These are phyloP conservation scores for Drosophila emarginata DNA, from an alignment of 2,888 invertebrate species.

Conservation along the genomic window DNA sequence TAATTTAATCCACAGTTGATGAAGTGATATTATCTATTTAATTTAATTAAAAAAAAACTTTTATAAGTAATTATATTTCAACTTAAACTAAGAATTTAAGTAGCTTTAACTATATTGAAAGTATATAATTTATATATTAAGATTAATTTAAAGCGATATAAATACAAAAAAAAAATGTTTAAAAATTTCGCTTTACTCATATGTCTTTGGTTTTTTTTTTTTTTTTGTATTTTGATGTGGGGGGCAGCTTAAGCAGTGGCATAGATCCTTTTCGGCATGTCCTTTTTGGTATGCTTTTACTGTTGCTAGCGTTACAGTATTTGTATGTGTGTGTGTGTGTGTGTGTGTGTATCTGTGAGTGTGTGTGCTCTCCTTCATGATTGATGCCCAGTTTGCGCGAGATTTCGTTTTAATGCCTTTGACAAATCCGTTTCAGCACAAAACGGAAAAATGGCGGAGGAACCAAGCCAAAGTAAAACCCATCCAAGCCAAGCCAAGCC, in stretches of 20 bases:
- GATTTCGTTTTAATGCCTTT: slow-evolving; percentile 76
- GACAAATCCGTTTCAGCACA: slow-evolving; percentile 71
- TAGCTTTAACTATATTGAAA: too few relatives aligned
- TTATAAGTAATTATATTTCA: too few relatives aligned
- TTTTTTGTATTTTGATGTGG: too few relatives aligned
- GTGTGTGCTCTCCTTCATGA: slow-evolving; percentile 56
- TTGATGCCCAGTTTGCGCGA: slow-evolving; percentile 76
- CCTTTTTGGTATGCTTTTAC: slow-evolving; percentile 33
- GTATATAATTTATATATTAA: not conserved
- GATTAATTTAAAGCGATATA: not conserved
- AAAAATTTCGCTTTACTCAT: slow-evolving; percentile 25
- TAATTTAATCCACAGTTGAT: too few relatives aligned
- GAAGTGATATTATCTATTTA: too few relatives aligned
- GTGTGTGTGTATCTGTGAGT: slow-evolving; percentile 23
- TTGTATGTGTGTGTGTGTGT: slow-evolving; percentile 15
- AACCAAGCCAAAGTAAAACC: not conserved
- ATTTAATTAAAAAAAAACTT: too few relatives aligned
- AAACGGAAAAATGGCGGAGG: slow-evolving; percentile 43
- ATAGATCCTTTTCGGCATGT: slow-evolving; percentile 34
- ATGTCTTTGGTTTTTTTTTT: not conserved
- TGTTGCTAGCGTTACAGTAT: not conserved
- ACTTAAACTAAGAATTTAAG: too few relatives aligned
- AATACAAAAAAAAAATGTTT: not conserved
- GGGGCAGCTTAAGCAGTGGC: slow-evolving; percentile 26
- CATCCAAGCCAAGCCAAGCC: not conserved